Evolutionary conservation across 1,140 invertebrate species (phyloP).

Genomic region (Steinernema khuongi): DNA sequence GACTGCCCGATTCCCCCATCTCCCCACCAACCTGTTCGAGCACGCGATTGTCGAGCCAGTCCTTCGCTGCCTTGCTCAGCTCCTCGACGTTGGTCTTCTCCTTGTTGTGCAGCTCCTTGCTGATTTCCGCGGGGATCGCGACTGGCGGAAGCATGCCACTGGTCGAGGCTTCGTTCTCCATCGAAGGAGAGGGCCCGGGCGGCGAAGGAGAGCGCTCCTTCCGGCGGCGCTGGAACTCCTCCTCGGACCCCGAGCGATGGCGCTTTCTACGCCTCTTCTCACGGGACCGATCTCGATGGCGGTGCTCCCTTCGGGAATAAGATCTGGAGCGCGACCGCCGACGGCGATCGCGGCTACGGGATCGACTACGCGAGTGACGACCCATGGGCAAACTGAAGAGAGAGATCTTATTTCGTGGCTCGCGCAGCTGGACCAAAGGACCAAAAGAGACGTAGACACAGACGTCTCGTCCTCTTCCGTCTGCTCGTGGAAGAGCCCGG

Average conservation of each 20-base stretch:
- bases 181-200: background rate
- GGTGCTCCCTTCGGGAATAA: background rate
- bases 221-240: background rate
- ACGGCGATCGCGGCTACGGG: background rate
- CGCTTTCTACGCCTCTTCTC: slow-evolving; percentile 20
- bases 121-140: slow-evolving; percentile 20
- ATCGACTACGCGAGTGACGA: slow-evolving; percentile 19
- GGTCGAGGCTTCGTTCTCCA: background rate
- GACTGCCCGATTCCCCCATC: too few relatives aligned
- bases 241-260: slow-evolving; percentile 18
- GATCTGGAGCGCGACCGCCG: slow-evolving; percentile 13
- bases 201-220: slow-evolving; percentile 6
- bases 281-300: background rate
- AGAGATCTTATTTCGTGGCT: too few relatives aligned
- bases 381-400: too few relatives aligned
- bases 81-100: slow-evolving; percentile 25
- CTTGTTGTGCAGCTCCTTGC: slow-evolving; percentile 1
- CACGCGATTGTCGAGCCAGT: slow-evolving; percentile 42
- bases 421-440: too few relatives aligned
- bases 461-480: too few relatives aligned
- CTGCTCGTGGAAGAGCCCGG: too few relatives aligned
- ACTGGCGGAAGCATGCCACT: background rate
- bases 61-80: slow-evolving; percentile 37
- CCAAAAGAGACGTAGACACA: too few relatives aligned
- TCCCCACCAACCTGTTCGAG: slow-evolving; percentile 44